Evolutionary conservation across 2,113 vertebrate species (phyloP).

Genomic region (Monarcha castaneiventris): DNA sequence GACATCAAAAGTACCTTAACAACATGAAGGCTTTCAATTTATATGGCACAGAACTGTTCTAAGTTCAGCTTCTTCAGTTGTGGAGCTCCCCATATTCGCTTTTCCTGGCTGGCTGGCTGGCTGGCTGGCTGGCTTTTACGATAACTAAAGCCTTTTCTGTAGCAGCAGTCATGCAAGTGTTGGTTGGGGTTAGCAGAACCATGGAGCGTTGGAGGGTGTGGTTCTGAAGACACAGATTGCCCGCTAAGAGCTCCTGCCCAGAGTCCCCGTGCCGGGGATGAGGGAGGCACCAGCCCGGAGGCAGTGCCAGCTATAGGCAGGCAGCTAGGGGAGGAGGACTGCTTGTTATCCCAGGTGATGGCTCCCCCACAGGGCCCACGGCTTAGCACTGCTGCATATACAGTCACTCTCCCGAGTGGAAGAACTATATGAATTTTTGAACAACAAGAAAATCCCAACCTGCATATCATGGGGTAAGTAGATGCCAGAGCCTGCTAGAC

Average conservation of each 20-base stretch:
- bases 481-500: neutral
- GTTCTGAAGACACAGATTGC: neutral
- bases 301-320: neutral
- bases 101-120: neutral
- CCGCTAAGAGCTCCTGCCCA: neutral
- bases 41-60: neutral
- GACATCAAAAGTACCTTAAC: neutral
- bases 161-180: neutral
- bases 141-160: neutral
- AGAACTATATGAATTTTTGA: neutral
- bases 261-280: neutral
- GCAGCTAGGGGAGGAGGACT: neutral
- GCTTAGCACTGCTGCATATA: neutral
- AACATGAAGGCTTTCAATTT: neutral
- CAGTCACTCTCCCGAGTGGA: neutral
- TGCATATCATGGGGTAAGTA: neutral
- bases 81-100: accelerated
- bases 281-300: accelerated
- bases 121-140: neutral
- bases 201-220: too few relatives aligned
- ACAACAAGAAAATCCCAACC: neutral
- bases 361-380: neutral
- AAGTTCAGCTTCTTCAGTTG: neutral
- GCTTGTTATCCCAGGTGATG: neutral
- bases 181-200: neutral